Conservation (phyloP, 2,113 vertebrate species). For the Dascyllus trimaculatus region DNA sequence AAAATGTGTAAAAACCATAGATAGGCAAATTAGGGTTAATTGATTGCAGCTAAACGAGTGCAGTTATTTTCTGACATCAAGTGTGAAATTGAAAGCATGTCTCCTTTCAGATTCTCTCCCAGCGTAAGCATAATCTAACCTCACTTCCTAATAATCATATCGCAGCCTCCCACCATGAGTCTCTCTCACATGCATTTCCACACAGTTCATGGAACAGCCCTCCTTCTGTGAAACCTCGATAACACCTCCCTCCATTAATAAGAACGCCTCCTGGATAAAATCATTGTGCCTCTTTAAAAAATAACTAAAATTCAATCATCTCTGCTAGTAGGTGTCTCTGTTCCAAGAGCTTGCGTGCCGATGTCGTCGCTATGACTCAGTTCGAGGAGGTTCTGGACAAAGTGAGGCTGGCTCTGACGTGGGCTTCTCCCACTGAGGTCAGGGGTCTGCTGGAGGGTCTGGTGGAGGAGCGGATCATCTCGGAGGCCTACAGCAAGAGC, state of each 20-base stretch:
- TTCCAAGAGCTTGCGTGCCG: neutral
- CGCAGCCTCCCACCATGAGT: too few species aligned
- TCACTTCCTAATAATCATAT: slow-evolving; percentile 20
- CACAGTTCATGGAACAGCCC: neutral
- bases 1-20: too few species aligned
- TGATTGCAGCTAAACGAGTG: too few species aligned
- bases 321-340: neutral
- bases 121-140: neutral
- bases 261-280: slow-evolving; percentile 33
- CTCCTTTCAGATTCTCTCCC: neutral
- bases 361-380: slow-evolving; percentile 73
- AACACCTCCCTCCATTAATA: slow-evolving; percentile 38
- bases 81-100: neutral
- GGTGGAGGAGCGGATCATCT: slow-evolving; percentile 81
- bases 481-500: slow-evolving; percentile 80
- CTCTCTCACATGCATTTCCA: too few species aligned
- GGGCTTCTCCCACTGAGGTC: slow-evolving; percentile 61
- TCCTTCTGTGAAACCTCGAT: neutral
- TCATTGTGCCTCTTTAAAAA: neutral
- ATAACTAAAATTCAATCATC: neutral
- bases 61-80: neutral
- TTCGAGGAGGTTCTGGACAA: slow-evolving; percentile 83
- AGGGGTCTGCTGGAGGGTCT: slow-evolving; percentile 72
- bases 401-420: slow-evolving; percentile 75
- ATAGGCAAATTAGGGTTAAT: too few species aligned